Percentiles rank a stretch among this genome's conserved stretches.
Conservation (phyloP, 2,113 vertebrate genomes). For the Piprites chloris region DNA sequence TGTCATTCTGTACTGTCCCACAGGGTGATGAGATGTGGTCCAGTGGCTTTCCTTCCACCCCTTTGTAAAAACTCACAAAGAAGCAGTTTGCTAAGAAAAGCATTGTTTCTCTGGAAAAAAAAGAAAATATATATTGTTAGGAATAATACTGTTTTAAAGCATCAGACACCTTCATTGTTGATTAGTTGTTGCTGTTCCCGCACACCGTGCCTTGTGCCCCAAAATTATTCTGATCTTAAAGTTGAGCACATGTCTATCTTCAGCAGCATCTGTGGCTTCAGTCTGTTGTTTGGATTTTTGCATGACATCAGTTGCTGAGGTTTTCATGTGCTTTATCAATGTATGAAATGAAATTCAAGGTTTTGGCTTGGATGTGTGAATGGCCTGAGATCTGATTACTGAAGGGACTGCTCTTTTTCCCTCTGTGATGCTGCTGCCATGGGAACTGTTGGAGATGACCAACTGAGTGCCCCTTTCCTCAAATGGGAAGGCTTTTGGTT, state of each 20-base stretch:
- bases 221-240: neutral
- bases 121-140: neutral
- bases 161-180: neutral
- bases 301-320: neutral
- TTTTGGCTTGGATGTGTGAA: neutral
- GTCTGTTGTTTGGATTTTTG: neutral
- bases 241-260: neutral
- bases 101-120: neutral
- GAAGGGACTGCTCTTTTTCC: neutral
- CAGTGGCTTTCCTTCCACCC: neutral
- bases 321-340: neutral
- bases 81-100: neutral
- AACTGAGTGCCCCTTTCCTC: accelerated
- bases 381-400: neutral
- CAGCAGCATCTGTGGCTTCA: neutral
- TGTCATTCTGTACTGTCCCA: neutral
- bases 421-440: neutral
- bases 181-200: neutral
- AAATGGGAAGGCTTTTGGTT: neutral
- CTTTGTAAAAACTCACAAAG: neutral
- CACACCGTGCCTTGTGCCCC: neutral
- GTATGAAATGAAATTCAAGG: neutral
- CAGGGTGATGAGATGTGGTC: neutral
- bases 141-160: neutral
- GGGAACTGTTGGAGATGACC: neutral